Evolutionary conservation across 2,113 vertebrate genomes (phyloP).

Genomic region (Psammodynastes pulverulentus): DNA sequence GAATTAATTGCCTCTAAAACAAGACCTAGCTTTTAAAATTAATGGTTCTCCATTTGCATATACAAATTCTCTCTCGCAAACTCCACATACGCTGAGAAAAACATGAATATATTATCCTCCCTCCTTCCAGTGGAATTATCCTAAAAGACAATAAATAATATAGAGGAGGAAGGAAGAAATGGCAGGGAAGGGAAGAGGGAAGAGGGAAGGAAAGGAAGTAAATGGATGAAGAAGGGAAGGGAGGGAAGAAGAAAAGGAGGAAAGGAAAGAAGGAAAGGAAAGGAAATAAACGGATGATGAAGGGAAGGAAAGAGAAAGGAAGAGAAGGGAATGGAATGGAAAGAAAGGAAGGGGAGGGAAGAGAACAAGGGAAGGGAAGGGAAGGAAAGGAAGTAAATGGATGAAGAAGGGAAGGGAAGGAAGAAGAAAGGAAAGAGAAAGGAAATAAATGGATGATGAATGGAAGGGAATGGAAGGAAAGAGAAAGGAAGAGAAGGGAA

Average conservation of each 20-base stretch:
- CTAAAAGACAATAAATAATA: not conserved
- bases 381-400: not conserved
- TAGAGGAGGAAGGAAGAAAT: not conserved
- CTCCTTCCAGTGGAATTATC: not conserved
- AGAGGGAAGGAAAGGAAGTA: not conserved
- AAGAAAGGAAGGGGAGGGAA: too few species aligned
- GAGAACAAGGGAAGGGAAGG: accelerated
- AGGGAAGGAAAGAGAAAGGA: too few species aligned
- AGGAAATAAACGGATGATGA: too few species aligned
- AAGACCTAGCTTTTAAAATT: not conserved
- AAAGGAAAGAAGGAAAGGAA: too few species aligned
- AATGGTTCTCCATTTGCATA: not conserved
- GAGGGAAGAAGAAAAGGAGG: not conserved
- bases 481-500: too few species aligned
- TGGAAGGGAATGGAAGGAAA: too few species aligned
- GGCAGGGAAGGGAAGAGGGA: not conserved
- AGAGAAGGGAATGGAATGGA: too few species aligned
- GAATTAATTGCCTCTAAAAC: not conserved
- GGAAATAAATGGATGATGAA: too few species aligned
- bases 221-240: not conserved
- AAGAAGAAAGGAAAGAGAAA: too few species aligned
- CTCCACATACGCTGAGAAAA: not conserved
- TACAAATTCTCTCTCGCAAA: not conserved
- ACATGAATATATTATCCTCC: not conserved
- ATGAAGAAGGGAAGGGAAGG: not conserved